Base-by-base conservation (phyloP, 2,113 vertebrate genomes). In the Xenotilapia flavipinnis region DNA sequence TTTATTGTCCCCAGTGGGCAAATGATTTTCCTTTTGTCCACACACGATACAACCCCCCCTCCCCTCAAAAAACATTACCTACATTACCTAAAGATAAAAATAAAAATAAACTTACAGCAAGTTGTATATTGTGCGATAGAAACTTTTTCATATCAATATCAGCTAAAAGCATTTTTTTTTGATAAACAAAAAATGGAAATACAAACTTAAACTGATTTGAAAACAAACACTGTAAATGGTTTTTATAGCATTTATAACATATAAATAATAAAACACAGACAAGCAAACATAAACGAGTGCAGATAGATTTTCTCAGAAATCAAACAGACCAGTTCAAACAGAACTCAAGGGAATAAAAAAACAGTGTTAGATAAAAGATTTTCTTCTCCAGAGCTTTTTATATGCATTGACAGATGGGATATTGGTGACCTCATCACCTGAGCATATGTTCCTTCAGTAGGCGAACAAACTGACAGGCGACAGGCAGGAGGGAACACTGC, bases 371-470 rank as follows among this genome's bases (percentile, higher is more conserved):
- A 73, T 68, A 45, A 49, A 51, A 42, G 17, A 68, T 19, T 58
- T 40, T 19, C 36, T 7, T 40, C 70, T 5, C 3, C 51, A 81
- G 42, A 81, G 65, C 23, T 65, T 56, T 89, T 77, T 14, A 81
- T 49, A 33, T 75, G 81, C 62, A 56, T 70, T 65, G 86, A 82
- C 93, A 94, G 93, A 95, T 94, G 91, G 91, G 60, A 58, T 56
- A 75, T 55, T 12, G 31, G 80, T 93, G 94, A 95, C 92, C 87
- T 95, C 86, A 93, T 90, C 84, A 87, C 87, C 90, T 87, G 75
- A 94, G 82, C 94, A 93, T 94, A 94, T 89, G 88, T 84, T 88
- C 40, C 42, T 93, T 83, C 91, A 93, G 93, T 90, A 95, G 90
- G 95, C 89, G 86, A 93, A 81, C 77, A 19, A 36, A 87, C 77